Evolutionary conservation across 2,113 vertebrate species (phyloP).

Genomic region (Leptodactylus fuscus): DNA sequence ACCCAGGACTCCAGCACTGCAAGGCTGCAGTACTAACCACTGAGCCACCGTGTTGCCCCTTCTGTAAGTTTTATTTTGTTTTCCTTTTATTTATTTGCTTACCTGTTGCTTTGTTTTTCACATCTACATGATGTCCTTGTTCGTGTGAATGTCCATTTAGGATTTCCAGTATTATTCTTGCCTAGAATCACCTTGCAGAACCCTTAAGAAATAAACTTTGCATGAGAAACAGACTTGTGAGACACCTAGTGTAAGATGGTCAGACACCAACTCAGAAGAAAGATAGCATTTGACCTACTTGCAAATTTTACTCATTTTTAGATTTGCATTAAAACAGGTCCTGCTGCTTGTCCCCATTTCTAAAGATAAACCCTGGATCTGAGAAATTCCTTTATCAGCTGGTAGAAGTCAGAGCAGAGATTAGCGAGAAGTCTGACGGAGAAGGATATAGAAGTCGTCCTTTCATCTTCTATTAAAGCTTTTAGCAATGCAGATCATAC

Average conservation of each 20-base stretch:
- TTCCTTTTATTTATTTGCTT: background rate
- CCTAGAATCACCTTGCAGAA: background rate
- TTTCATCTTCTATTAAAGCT: slow-evolving; percentile 53
- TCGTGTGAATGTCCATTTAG: too few relatives aligned
- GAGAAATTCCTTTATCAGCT: slow-evolving; percentile 16
- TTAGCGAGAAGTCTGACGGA: slow-evolving; percentile 29
- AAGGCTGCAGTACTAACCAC: too few relatives aligned
- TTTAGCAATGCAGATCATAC: slow-evolving; percentile 38
- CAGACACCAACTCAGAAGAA: slow-evolving; percentile 16
- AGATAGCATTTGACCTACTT: slow-evolving; percentile 44
- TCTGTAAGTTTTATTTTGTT: background rate
- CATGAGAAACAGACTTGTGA: background rate
- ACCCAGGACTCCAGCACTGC: too few relatives aligned
- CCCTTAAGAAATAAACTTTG: background rate
- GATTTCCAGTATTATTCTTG: background rate
- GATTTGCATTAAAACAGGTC: slow-evolving; percentile 42
- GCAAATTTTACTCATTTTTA: slow-evolving; percentile 13
- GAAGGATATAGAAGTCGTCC: slow-evolving; percentile 12
- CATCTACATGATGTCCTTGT: background rate
- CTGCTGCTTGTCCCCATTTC: slow-evolving; percentile 14
- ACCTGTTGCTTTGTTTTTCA: background rate
- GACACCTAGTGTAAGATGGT: background rate
- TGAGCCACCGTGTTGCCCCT: too few relatives aligned
- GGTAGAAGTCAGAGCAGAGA: slow-evolving; percentile 10
- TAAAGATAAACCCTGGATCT: slow-evolving; percentile 28